phyloP scores from a whole-genome alignment of 2,797 vertebrate genomes.

The Sus cebifrons region DNA sequence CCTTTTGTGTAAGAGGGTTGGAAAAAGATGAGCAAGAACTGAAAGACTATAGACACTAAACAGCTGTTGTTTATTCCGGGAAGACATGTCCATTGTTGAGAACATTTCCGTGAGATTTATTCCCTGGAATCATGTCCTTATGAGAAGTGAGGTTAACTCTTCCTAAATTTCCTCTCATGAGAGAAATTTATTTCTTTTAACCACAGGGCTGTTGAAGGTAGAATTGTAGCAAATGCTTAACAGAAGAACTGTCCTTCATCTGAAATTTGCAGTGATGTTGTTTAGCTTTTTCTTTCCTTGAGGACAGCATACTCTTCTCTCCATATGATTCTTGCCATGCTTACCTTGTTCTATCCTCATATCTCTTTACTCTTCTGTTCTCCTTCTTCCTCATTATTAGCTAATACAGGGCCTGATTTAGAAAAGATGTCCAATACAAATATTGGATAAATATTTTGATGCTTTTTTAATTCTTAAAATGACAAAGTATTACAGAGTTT shows the following conservation, averaged over 20 bases:
- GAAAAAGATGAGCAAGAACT: neutral
- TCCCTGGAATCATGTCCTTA: slow-evolving; percentile 29
- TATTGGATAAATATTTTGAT: neutral
- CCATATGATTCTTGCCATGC: neutral
- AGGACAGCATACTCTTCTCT: neutral
- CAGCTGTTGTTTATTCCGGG: slow-evolving; percentile 41
- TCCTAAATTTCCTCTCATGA: neutral
- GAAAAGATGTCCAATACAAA: neutral
- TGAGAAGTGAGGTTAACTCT: slow-evolving; percentile 33
- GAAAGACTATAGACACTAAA: neutral
- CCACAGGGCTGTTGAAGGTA: neutral
- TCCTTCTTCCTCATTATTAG: neutral
- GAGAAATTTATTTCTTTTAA: slow-evolving; percentile 60
- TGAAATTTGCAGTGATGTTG: slow-evolving; percentile 3
- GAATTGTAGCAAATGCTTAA: slow-evolving; percentile 11
- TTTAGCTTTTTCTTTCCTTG: slow-evolving; percentile 50
- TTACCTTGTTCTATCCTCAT: neutral
- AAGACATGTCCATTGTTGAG: neutral
- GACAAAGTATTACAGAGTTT: slow-evolving; percentile 6
- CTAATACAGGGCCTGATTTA: neutral
- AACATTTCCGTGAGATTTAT: slow-evolving; percentile 66
- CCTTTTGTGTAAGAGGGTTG: slow-evolving; percentile 7
- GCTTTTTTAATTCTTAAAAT: slow-evolving; percentile 34
- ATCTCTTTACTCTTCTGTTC: neutral
- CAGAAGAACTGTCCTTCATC: neutral